Conservation (phyloP, 2,797 vertebrate species). For the Lerista edwardsae region DNA sequence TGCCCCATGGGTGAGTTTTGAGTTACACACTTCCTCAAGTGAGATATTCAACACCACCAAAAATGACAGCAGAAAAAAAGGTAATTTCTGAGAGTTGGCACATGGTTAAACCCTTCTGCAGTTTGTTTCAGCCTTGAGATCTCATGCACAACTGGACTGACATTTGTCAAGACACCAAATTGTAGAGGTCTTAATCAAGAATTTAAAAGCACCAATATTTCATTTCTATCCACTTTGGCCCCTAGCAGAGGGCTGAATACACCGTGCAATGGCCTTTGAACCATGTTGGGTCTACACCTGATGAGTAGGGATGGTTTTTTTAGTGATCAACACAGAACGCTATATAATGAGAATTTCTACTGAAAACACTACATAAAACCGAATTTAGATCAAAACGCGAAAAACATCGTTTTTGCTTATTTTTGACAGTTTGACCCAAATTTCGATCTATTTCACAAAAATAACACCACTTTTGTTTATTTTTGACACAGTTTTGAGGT, state of each 20-base stretch:
- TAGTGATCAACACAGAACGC: no score
- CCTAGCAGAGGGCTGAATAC: neutral
- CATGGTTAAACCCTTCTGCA: neutral
- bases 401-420: no score
- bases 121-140: neutral
- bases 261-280: neutral
- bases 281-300: neutral
- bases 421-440: no score
- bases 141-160: neutral
- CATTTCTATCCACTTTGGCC: neutral
- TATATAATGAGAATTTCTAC: no score
- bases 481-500: no score
- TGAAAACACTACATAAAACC: no score
- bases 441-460: no score
- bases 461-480: no score
- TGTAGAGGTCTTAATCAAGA: neutral
- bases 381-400: no score
- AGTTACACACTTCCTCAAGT: neutral
- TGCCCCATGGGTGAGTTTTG: neutral
- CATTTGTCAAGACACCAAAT: neutral
- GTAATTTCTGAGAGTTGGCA: no score
- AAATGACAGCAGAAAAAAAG: neutral
- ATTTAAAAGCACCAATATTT: neutral
- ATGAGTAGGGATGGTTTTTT: neutral
- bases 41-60: neutral